These are phyloP conservation scores for Machimus rusticus DNA, from an alignment of 2,888 invertebrate species.

Conservation along the genomic window DNA sequence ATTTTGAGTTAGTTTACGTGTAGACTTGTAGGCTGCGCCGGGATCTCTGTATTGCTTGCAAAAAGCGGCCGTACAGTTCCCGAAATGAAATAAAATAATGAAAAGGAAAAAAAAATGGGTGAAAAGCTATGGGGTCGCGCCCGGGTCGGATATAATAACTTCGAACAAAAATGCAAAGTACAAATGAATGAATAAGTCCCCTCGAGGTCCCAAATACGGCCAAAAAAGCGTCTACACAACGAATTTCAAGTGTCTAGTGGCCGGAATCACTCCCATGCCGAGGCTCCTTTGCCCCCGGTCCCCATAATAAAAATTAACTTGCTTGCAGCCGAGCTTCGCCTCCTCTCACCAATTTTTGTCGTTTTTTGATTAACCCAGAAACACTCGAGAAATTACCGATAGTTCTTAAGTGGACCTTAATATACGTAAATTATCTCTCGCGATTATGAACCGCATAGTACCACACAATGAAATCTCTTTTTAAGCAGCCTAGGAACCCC, in stretches of 20 bases:
- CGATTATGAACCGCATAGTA: not conserved
- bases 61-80: not conserved
- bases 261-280: not conserved
- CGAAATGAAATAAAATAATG: not conserved
- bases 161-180: not conserved
- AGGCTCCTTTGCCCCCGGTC: not conserved
- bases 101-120: not conserved
- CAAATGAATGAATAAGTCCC: not conserved
- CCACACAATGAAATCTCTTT: not conserved
- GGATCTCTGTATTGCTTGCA: not conserved
- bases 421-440: not conserved
- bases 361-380: not conserved
- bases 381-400: not conserved
- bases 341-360: not conserved
- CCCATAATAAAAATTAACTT: not conserved
- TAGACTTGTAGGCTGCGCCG: not conserved
- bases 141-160: not conserved
- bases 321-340: not conserved
- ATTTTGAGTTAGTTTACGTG: constrained; percentile 14
- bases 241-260: not conserved
- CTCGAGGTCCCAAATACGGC: not conserved
- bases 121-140: not conserved
- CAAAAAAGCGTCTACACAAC: not conserved
- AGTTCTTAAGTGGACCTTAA: not conserved
- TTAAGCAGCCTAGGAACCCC: not conserved